These are phyloP conservation scores for Drosophila vallismaia DNA, from an alignment of 2,888 invertebrate genomes.

Conservation along the genomic window DNA sequence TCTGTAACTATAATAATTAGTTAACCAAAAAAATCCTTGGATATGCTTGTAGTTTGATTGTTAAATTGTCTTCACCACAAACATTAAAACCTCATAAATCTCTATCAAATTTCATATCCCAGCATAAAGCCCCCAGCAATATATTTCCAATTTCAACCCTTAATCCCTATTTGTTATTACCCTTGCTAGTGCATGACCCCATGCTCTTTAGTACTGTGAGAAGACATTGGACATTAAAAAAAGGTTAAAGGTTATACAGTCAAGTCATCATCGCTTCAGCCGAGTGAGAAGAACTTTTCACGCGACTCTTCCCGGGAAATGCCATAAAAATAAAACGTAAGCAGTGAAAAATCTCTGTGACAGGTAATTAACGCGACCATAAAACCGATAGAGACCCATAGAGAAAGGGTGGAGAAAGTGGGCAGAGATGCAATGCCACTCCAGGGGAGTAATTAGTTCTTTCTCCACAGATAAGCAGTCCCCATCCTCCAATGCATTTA, in stretches of 20 bases:
- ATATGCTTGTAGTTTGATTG: not conserved
- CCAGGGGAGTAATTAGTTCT: constrained; percentile 81
- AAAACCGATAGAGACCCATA: constrained; percentile 43
- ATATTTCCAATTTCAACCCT: constrained; percentile 21
- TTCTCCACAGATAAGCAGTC: constrained; percentile 43
- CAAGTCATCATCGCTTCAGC: constrained; percentile 24
- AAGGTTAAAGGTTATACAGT: constrained; percentile 32
- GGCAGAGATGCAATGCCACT: constrained; percentile 49
- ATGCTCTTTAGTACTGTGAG: constrained; percentile 14
- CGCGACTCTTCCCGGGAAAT: constrained; percentile 68
- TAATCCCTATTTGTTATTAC: constrained; percentile 16
- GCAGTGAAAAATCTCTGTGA: constrained; percentile 61
- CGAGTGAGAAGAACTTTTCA: constrained; percentile 65
- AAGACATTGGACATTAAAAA: constrained; percentile 33
- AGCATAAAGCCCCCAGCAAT: constrained; percentile 6
- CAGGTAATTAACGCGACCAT: constrained; percentile 72
- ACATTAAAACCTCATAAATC: constrained; percentile 34
- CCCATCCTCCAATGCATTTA: constrained; percentile 26
- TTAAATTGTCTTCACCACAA: constrained; percentile 11
- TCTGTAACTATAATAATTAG: too few relatives aligned
- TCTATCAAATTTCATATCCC: constrained; percentile 16
- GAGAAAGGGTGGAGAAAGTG: constrained; percentile 9
- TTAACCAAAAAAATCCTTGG: too few relatives aligned
- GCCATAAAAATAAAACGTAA: constrained; percentile 61
- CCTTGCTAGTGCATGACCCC: constrained; percentile 25